phyloP scores from a whole-genome alignment of 2,797 vertebrate species.

The Notamacropus eugenii region DNA sequence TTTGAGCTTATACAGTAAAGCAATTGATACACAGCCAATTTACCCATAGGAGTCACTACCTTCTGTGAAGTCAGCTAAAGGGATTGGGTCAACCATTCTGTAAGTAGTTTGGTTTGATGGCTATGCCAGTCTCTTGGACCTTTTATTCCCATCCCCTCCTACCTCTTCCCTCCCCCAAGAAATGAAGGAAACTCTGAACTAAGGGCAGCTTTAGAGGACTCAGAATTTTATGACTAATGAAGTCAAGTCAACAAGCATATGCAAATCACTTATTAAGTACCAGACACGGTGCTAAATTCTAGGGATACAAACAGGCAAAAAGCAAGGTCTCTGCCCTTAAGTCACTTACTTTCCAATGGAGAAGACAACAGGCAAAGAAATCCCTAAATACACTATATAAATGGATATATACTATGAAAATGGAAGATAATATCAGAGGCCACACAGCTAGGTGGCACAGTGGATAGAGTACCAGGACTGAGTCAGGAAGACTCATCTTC shows the following conservation, averaged over 20 bases:
- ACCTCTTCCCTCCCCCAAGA: too few species aligned
- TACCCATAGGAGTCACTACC: too few species aligned
- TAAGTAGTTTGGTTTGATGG: background rate
- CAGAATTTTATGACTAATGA: background rate
- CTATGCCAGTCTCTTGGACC: too few species aligned
- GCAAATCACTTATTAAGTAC: background rate
- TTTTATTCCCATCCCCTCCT: too few species aligned
- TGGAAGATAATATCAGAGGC: background rate
- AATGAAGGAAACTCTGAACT: background rate
- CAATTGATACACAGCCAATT: too few species aligned
- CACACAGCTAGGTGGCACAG: background rate
- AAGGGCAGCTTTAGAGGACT: background rate
- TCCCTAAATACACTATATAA: background rate
- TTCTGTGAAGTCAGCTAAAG: too few species aligned
- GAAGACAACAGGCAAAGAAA: background rate
- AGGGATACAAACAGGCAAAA: background rate
- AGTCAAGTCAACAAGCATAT: background rate
- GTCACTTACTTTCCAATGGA: background rate
- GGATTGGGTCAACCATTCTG: background rate
- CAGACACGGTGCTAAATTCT: background rate
- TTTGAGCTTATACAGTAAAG: too few species aligned
- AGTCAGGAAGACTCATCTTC: background rate
- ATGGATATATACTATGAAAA: background rate
- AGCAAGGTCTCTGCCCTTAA: background rate
- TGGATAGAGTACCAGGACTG: background rate